phyloP scores from a whole-genome alignment of 2,113 vertebrate species.

The Phalacrocorax aristotelis region DNA sequence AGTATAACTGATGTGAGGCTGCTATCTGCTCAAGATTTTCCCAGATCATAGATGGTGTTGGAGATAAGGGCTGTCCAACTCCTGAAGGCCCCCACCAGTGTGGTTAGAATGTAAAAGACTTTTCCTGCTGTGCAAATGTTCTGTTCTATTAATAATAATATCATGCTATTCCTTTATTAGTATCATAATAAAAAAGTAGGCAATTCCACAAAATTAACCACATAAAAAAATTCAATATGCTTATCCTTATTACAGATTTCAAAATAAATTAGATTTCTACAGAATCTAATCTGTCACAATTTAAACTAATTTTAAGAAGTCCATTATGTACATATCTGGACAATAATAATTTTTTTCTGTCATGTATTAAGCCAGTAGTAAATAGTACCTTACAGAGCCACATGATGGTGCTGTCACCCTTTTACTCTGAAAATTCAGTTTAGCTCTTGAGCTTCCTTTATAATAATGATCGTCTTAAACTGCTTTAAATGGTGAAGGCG shows the following conservation, averaged over 20 bases:
- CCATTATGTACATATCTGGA: not conserved
- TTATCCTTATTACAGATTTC: not conserved
- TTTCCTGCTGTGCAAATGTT: not conserved
- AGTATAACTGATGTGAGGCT: not conserved
- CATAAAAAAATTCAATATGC: not conserved
- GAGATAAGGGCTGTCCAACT: not conserved
- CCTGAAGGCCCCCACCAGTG: not conserved
- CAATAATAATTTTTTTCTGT: not conserved
- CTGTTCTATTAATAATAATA: not conserved
- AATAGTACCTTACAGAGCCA: not conserved
- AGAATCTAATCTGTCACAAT: not conserved
- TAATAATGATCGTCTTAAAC: not conserved
- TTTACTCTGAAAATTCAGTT: not conserved
- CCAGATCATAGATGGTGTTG: not conserved
- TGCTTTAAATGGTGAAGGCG: not conserved
- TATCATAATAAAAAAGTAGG: not conserved
- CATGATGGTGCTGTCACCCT: conserved; percentile 56
- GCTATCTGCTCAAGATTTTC: not conserved
- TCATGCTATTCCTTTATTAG: not conserved
- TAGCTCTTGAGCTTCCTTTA: not conserved
- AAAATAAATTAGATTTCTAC: not conserved
- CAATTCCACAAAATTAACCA: not conserved
- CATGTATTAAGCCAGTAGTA: not conserved
- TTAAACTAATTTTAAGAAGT: not conserved
- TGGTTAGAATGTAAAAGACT: not conserved